Percentiles rank a stretch among this genome's conserved stretches.
Conservation (phyloP, 2,113 vertebrate species). For the Cyanoderma ruficeps region DNA sequence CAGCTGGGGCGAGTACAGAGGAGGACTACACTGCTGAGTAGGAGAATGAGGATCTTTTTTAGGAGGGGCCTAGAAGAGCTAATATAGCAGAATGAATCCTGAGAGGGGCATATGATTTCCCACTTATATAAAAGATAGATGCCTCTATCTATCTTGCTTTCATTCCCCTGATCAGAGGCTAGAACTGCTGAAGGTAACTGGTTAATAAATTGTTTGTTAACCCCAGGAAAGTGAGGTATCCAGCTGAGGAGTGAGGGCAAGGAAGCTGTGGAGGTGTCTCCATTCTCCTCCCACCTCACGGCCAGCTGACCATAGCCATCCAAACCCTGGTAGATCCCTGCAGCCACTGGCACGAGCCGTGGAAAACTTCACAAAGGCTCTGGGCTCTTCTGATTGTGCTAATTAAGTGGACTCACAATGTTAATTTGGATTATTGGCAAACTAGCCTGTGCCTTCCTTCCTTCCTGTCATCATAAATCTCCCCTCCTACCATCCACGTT, state of each 20-base stretch:
- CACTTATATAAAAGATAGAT: slow-evolving; percentile 21
- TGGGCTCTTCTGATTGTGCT: neutral
- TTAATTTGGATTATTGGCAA: slow-evolving; percentile 24
- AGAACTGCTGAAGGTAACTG: neutral
- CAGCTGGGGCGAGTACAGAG: slow-evolving; percentile 67
- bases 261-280: neutral
- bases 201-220: neutral
- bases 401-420: slow-evolving; percentile 1
- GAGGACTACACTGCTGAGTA: slow-evolving; percentile 62
- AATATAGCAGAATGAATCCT: slow-evolving; percentile 40
- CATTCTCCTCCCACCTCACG: neutral
- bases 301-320: neutral
- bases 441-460: neutral
- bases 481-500: neutral
- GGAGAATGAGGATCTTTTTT: slow-evolving; percentile 60
- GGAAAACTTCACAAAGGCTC: neutral
- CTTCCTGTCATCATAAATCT: neutral
- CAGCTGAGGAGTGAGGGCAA: neutral
- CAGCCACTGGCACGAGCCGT: accelerated
- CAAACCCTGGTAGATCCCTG: neutral
- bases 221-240: neutral
- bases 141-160: neutral
- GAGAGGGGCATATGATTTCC: neutral
- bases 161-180: neutral
- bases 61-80: slow-evolving; percentile 46